Base-by-base conservation (phyloP, 2,113 vertebrate species). In the Poecile atricapillus region DNA sequence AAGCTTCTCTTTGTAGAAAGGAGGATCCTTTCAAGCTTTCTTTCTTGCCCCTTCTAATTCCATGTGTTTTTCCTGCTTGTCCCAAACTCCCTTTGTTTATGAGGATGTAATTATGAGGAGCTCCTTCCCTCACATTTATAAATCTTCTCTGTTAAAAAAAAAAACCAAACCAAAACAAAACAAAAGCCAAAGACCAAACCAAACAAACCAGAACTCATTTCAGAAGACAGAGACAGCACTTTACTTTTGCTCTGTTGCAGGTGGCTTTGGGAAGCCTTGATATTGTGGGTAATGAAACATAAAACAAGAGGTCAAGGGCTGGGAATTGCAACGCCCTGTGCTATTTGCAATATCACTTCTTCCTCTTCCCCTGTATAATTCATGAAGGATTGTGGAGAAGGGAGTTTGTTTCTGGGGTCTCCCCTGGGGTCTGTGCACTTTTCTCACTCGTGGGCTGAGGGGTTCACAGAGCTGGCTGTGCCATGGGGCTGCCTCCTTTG, bases 381-480 rank as follows among this genome's bases (percentile, higher is more conserved):
- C 24, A 31, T 11, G n/a, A 63, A 15, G 28, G 43, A 20, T 4
- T 44, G 52, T 82, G 56, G 15, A 76, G 81, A 70, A 84, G 12
- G 14, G 35, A 65, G 5, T 14, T 81, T 46, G 18, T 35, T 43
- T 33, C 16, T 81, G 52, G 62, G 62, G 37, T 73, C 14, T 73
- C 17, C 12, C 18, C 21, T 75, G 78, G 33, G 50, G 19, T 47
- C 30, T 41, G 14, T 15, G 27, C 6, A 11, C 23, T 23, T 1
- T 35, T 28, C 8, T 64, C 19, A 3, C 23, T 11, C 0, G 0
- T 15, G 58, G 18, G 33, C 23, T 68, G 18, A 1, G 19, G 12
- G 19, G 23, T 3, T n/a, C 49, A 4, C 23, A 77, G 56, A 50
- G 47, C 35, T 65, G 82, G 30, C 35, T 35, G 24, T 33, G 37